These are phyloP conservation scores for Lagopus leucura DNA, from an alignment of 2,113 vertebrate species.

Conservation along the genomic window DNA sequence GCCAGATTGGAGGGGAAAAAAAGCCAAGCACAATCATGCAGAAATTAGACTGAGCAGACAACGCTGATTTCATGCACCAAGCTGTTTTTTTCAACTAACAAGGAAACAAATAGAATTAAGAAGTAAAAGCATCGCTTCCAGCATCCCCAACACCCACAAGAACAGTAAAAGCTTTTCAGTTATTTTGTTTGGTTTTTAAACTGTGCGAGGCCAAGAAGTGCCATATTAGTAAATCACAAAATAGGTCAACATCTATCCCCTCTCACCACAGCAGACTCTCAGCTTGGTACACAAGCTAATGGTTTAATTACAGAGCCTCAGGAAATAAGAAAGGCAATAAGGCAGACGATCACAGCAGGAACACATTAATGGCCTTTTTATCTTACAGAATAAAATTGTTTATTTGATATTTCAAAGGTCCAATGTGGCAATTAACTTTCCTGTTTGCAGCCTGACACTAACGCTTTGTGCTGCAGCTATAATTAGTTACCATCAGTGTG, in stretches of 20 bases:
- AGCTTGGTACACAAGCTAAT: constrained; percentile 38
- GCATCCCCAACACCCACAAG: not conserved
- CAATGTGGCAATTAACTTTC: constrained; percentile 77
- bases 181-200: not conserved
- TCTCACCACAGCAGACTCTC: constrained; percentile 11
- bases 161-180: not conserved
- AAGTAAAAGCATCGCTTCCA: not conserved
- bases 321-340: constrained; percentile 67
- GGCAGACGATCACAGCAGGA: constrained; percentile 67
- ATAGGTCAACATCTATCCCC: not conserved
- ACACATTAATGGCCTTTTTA: constrained; percentile 71
- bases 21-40: not conserved
- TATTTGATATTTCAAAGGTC: constrained; percentile 73
- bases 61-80: not conserved
- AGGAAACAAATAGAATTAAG: not conserved
- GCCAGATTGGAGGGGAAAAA: not conserved
- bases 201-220: not conserved
- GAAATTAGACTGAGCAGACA: not conserved
- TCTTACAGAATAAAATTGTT: constrained; percentile 75
- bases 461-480: constrained; percentile 55
- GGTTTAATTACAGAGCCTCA: constrained; percentile 71
- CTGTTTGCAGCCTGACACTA: constrained; percentile 70
- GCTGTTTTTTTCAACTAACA: not conserved
- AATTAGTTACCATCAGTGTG: constrained; percentile 66
- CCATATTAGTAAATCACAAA: not conserved